Evolutionary conservation across 2,113 vertebrate species (phyloP), one percentile per base, ranked within the genome.

Genomic region (Himantopus leucocephalus): DNA sequence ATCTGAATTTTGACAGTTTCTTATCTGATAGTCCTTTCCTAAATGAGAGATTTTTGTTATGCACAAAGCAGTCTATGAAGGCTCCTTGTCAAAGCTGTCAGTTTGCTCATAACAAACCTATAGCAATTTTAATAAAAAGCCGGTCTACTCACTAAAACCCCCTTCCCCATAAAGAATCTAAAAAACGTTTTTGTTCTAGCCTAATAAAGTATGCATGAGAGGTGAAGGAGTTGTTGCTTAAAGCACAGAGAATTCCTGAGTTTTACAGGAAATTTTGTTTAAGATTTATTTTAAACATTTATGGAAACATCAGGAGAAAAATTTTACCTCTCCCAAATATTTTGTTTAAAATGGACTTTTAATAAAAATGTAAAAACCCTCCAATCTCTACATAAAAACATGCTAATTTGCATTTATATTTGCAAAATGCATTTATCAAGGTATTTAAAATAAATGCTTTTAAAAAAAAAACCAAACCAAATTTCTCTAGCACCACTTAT

Each of bases 1-100:
- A n/a, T 94, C 70, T 95, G 63, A 88, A 22, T 92, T 94, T 86
- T 92, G 85, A 92, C 82, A 94, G 76, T 89, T 95, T 95, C 81
- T 86, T 58, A 86, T 53, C 27, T 72, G 55, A 20, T 58, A 84
- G 30, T 63, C 35, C 18, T 96, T 95, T 95, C 66, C 88, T 77
- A 95, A 96, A 88, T 58, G 43, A 88, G 56, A 96, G 24, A 70
- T 43, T 72, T 87, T 92, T 92, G 20, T 86, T 52, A 72, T 48
- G 56, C 39, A 85, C 56, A 89, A 27, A 77, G 14, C 27, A 96
- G 29, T 45, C 85, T 93, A 45, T 94, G 59, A 83, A 93, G 48
- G 43, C 43, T 90, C 58, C 55, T 90, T 94, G 47, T 82, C 71
- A 91, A 94, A 96, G 62, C 26, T 81, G 60, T 58, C 66, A 43